Evolutionary conservation across 1,140 invertebrate genomes (phyloP), one percentile per base, ranked within the genome.

Genomic region (Sminthurides bifidus): DNA sequence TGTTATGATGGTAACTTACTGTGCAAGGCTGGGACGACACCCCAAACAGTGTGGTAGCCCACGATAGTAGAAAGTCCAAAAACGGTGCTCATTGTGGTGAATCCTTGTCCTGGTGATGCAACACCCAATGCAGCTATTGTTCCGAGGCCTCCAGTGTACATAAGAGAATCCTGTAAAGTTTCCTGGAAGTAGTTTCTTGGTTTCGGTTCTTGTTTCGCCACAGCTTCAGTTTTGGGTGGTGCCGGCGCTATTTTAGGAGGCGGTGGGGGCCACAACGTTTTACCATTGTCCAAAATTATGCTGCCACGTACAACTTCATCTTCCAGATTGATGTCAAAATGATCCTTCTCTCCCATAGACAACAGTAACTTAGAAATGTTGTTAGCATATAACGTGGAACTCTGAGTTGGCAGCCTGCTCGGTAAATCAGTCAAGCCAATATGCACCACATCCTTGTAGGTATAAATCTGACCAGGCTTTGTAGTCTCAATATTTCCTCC

Each of bases 321-420:
- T 59, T 84, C 78, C 40, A 90, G 69, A 71, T 90, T 81, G 38
- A 91, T 79, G 66, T 82, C 69, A 68, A 83, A 91, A 53, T 79
- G 74, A 35, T 79, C 77, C 78, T 60, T 63, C 40, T 65, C 60
- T 52, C 80, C 85, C 52, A 92, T 81, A 30, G 86, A 87, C 1
- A 91, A 70, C 0, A 92, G 71, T 64, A 92, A 83, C 67, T 91
- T 92, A 12, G 85, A 85, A 58, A 93, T 87, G 68, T 92, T 93
- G 70, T 93, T 92, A 12, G 83, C 84, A 70, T 90, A 92, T 1
- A 92, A 73, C 0, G 85, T 88, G 35, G 84, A 87, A 41, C 84
- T 82, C 69, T 92, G 87, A 1, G 87, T 86, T 0, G 89, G 85
- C 61, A 93, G 76, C 27, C 87, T 77, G 64, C 82, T 85, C 3